phyloP scores from a whole-genome alignment of 1,140 invertebrate genomes.

The Ostrea denselamellosa region DNA sequence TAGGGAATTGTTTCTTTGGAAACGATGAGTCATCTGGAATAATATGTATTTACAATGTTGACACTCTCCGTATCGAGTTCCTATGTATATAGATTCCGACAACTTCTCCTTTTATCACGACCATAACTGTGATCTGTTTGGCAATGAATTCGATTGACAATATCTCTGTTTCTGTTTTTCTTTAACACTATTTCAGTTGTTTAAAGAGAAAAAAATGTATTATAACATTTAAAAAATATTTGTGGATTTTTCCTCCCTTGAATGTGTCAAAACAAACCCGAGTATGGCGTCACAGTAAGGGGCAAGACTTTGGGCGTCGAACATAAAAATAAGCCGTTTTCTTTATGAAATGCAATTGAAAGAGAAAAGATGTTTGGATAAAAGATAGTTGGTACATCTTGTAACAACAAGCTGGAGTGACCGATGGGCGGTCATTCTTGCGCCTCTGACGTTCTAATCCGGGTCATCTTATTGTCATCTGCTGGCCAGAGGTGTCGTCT shows the following conservation, averaged over 20 bases:
- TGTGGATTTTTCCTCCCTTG: neutral
- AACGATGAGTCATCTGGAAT: conserved; percentile 1
- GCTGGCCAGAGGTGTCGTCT: conserved; percentile 34
- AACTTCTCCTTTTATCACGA: neutral
- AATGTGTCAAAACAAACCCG: conserved; percentile 16
- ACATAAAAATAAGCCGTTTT: conserved; percentile 12
- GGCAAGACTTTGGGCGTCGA: conserved; percentile 40
- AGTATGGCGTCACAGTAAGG: conserved; percentile 23
- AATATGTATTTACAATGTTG: conserved; percentile 6
- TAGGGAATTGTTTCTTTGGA: neutral
- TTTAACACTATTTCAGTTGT: neutral
- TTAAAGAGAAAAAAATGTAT: neutral
- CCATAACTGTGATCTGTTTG: neutral
- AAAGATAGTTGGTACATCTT: neutral
- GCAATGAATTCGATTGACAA: neutral
- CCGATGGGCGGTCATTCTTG: conserved; percentile 32
- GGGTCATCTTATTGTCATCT: conserved; percentile 4
- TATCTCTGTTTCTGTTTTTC: neutral
- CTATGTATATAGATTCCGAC: neutral
- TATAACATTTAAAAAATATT: neutral
- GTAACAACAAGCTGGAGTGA: neutral
- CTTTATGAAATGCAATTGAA: conserved; percentile 30
- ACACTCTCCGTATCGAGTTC: conserved; percentile 14
- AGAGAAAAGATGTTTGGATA: conserved; percentile 24
- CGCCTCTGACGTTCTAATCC: conserved; percentile 30